Percentiles rank a stretch among this genome's conserved stretches.
phyloP scores from a whole-genome alignment of 2,888 invertebrate genomes.

The Stegophylla sp. region DNA sequence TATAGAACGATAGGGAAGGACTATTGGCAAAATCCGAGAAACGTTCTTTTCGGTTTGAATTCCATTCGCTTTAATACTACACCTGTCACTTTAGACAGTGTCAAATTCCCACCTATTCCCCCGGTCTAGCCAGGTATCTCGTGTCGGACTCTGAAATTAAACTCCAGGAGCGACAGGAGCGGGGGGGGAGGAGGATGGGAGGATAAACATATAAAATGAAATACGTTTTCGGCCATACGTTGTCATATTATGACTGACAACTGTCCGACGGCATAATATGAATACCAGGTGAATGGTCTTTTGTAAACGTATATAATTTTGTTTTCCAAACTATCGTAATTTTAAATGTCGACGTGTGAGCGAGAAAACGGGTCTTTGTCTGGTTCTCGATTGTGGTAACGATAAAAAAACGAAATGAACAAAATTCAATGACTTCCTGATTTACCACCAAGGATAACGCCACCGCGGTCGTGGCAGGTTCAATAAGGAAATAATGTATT shows the following conservation, averaged over 20 bases:
- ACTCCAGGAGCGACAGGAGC: too few relatives aligned
- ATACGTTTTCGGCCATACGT: not conserved
- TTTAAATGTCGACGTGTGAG: too few relatives aligned
- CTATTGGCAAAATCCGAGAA: not conserved
- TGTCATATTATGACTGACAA: constrained; percentile 23
- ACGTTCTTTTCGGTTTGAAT: constrained; percentile 27
- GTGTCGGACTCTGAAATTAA: not conserved
- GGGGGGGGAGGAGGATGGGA: too few relatives aligned
- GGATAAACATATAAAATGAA: not conserved
- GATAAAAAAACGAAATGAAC: too few relatives aligned
- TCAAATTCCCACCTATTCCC: constrained; percentile 20
- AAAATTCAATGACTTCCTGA: too few relatives aligned
- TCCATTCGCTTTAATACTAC: not conserved
- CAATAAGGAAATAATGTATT: too few relatives aligned
- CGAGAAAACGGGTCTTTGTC: too few relatives aligned
- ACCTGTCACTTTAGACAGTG: constrained; percentile 37
- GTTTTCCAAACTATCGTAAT: not conserved
- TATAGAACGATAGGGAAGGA: not conserved
- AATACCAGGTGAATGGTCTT: not conserved
- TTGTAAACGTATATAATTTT: constrained; percentile 15
- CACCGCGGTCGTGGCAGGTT: too few relatives aligned
- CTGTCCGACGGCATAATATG: not conserved
- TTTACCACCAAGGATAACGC: too few relatives aligned
- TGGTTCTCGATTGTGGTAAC: too few relatives aligned
- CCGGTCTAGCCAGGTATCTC: not conserved